Conservation (phyloP, 2,113 vertebrate species). For the Nipponia nippon region DNA sequence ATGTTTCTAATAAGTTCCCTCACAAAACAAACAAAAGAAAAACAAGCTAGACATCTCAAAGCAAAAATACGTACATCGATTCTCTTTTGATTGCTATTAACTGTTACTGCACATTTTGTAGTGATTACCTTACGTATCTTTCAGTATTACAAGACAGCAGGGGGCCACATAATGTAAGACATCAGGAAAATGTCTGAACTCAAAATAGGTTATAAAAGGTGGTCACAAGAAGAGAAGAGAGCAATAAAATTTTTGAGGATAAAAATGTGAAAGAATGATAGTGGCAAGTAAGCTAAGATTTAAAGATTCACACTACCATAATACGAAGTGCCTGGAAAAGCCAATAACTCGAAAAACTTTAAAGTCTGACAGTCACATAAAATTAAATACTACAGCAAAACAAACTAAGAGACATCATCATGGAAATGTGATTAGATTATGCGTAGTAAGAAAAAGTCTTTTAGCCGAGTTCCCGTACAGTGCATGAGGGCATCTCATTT, state of each 20-base stretch:
- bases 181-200: neutral
- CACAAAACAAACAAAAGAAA: neutral
- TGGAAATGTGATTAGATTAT: neutral
- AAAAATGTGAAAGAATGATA: neutral
- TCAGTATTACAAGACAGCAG: neutral
- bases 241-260: neutral
- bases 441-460: neutral
- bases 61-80: neutral
- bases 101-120: neutral
- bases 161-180: conserved; percentile 36
- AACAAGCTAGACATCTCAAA: neutral
- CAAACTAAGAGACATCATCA: neutral
- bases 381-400: neutral
- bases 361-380: neutral
- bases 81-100: neutral
- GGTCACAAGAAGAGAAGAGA: neutral
- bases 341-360: neutral
- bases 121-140: neutral
- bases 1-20: neutral
- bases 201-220: neutral
- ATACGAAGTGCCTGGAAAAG: neutral
- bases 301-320: accelerated
- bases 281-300: neutral
- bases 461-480: accelerated
- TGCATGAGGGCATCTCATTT: neutral